phyloP scores from a whole-genome alignment of 2,888 invertebrate genomes.

The Protula sp. region DNA sequence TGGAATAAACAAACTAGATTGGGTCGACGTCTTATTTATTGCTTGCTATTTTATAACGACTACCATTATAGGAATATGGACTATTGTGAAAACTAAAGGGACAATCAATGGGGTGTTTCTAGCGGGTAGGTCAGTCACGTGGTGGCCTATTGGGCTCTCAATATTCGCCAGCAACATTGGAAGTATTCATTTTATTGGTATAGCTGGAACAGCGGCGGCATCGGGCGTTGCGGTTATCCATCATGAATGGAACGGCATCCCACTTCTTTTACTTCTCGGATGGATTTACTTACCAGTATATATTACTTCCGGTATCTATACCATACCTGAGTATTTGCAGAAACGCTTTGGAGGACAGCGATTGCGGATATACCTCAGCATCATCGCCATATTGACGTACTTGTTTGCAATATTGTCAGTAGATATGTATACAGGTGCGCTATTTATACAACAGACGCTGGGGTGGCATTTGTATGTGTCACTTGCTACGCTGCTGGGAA shows the following conservation, averaged over 20 bases:
- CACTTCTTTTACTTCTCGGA: conserved; percentile 55
- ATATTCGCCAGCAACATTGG: conserved; percentile 22
- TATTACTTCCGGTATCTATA: conserved; percentile 49
- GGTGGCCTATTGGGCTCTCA: conserved; percentile 23
- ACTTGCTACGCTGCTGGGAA: conserved; percentile 36
- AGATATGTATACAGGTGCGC: conserved; percentile 35
- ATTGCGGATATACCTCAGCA: conserved; percentile 17
- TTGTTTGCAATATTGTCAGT: conserved; percentile 18
- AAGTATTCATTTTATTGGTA: conserved; percentile 14
- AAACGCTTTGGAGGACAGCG: conserved; percentile 18
- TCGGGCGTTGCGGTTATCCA: conserved; percentile 20
- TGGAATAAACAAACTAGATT: no score
- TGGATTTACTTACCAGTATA: conserved; percentile 56
- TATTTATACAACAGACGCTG: conserved; percentile 39
- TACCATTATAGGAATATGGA: background rate
- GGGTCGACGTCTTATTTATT: background rate
- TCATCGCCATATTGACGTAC: conserved; percentile 16
- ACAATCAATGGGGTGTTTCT: conserved; percentile 4
- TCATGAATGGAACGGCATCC: conserved; percentile 34
- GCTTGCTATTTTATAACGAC: background rate
- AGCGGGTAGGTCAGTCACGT: conserved; percentile 15
- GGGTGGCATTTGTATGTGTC: conserved; percentile 46
- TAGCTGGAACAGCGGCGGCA: conserved; percentile 14
- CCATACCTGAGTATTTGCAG: conserved; percentile 21
- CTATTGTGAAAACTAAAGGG: background rate